Percentiles rank a stretch among this genome's conserved stretches.
Evolutionary conservation across 2,888 invertebrate species (phyloP).

Genomic region (Peribatodes rhomboidaria): DNA sequence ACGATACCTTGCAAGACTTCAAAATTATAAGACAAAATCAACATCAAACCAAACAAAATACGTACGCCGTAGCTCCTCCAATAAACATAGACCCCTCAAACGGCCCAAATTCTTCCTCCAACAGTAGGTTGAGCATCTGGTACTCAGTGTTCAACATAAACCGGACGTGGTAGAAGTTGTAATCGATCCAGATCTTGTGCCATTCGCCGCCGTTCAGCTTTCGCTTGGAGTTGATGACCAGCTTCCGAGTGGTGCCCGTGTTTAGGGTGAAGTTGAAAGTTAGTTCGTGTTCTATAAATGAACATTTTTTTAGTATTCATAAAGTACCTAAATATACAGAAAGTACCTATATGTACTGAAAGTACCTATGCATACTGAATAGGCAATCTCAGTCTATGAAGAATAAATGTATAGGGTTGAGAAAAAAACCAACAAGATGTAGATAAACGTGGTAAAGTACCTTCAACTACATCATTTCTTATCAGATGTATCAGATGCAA

Average conservation of each 20-base stretch:
- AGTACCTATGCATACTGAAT: too few relatives aligned
- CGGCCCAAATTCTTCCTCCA: slow-evolving; percentile 96
- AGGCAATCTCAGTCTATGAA: too few relatives aligned
- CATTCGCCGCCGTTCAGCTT: slow-evolving; percentile 97
- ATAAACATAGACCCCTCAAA: slow-evolving; percentile 98
- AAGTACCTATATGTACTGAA: too few relatives aligned
- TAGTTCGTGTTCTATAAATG: slow-evolving; percentile 90
- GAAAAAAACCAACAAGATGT: too few relatives aligned
- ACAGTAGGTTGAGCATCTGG: slow-evolving; percentile 93
- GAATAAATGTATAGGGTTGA: too few relatives aligned
- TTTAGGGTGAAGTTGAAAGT: slow-evolving; percentile 96
- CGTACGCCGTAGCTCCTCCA: slow-evolving; percentile 96
- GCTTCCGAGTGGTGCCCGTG: slow-evolving; percentile 92
- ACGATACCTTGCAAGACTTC: too few relatives aligned
- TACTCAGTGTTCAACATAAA: slow-evolving; percentile 97
- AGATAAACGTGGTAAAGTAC: too few relatives aligned
- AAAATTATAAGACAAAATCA: too few relatives aligned
- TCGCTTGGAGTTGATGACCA: slow-evolving; percentile 93
- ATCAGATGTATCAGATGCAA: too few relatives aligned
- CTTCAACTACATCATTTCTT: too few relatives aligned
- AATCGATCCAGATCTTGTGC: slow-evolving; percentile 98
- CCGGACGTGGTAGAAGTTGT: slow-evolving; percentile 96
- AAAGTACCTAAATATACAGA: too few relatives aligned
- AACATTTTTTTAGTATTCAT: not conserved
- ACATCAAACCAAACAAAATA: slow-evolving; percentile 49